These are phyloP conservation scores for Gila orcuttii DNA, from an alignment of 2,113 vertebrate genomes.

Conservation along the genomic window DNA sequence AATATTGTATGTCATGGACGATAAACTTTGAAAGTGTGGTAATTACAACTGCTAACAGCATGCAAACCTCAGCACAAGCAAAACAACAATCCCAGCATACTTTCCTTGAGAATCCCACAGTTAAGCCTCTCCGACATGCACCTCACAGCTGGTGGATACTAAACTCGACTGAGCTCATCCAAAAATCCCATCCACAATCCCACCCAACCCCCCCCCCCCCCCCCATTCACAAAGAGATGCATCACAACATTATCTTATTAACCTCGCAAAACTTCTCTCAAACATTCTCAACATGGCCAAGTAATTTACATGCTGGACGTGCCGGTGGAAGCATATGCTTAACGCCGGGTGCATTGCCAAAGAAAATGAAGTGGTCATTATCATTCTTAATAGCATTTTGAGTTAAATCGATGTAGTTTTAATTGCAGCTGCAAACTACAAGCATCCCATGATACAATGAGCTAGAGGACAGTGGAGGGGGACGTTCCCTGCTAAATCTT, in stretches of 20 bases:
- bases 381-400: conserved; percentile 38
- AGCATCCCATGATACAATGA: conserved; percentile 9
- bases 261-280: conserved; percentile 39
- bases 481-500: conserved; percentile 8
- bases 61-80: conserved; percentile 20
- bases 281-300: conserved; percentile 31
- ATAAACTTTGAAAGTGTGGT: neutral
- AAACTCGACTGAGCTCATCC: conserved; percentile 41
- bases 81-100: conserved; percentile 24
- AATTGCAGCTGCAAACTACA: conserved; percentile 20
- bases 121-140: conserved; percentile 31
- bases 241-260: conserved; percentile 54
- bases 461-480: neutral
- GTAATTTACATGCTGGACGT: conserved; percentile 43
- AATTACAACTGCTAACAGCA: conserved; percentile 5
- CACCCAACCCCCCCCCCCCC: conserved; percentile 25
- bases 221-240: conserved; percentile 23
- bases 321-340: conserved; percentile 20
- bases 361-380: conserved; percentile 49
- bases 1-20: neutral
- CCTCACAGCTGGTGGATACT: conserved; percentile 34
- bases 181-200: conserved; percentile 46
- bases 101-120: conserved; percentile 34
- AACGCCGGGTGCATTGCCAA: conserved; percentile 30
- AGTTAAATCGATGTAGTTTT: conserved; percentile 45